Conservation (phyloP, 2,797 vertebrate species). For the Apogon talboti region DNA sequence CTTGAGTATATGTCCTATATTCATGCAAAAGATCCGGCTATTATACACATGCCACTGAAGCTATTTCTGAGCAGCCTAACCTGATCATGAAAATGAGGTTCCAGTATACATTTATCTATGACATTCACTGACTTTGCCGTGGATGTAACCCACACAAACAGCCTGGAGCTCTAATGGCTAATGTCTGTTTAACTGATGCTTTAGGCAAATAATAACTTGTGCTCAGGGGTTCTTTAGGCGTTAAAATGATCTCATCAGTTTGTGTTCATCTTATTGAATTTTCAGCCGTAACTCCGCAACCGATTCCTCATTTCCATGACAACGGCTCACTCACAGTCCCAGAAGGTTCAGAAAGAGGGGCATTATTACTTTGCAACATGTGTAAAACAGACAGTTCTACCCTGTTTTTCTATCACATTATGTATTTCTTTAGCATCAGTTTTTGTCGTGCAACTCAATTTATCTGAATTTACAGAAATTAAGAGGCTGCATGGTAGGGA, state of each 20-base stretch:
- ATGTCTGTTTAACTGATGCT: conserved; percentile 1
- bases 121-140: not conserved
- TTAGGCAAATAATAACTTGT: not conserved
- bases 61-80: not conserved
- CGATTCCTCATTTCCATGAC: conserved; percentile 45
- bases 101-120: not conserved
- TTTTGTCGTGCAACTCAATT: not conserved
- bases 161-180: not conserved
- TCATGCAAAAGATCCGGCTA: no score
- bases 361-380: conserved; percentile 30
- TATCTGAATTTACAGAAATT: conserved; percentile 3
- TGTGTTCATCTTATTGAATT: conserved; percentile 29
- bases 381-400: conserved; percentile 15
- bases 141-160: not conserved
- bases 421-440: not conserved
- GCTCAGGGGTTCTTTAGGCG: not conserved
- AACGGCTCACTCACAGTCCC: conserved; percentile 36
- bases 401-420: conserved; percentile 9
- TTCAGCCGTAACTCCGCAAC: conserved; percentile 8
- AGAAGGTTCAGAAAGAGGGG: conserved; percentile 25
- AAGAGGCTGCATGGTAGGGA: not conserved
- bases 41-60: no score
- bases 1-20: no score
- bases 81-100: not conserved
- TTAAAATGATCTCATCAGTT: conserved; percentile 15